Evolutionary conservation across 2,888 invertebrate species (phyloP), one percentile per base, ranked within the genome.

Genomic region (Orchestes rusci): DNA sequence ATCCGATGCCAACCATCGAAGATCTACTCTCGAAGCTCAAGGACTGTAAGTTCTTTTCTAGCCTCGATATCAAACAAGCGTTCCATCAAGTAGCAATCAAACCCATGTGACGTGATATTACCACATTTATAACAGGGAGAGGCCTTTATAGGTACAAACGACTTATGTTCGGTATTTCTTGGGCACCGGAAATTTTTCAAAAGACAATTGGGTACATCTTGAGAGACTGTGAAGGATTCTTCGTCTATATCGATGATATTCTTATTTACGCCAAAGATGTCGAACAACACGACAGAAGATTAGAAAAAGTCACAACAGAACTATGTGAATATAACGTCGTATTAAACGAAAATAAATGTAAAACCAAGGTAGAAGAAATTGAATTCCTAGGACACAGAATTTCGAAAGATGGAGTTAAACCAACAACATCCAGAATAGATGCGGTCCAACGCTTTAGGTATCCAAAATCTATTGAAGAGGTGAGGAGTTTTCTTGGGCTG

Each of bases 1-100:
- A n/a, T n/a, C n/a, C n/a, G n/a, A n/a, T n/a, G n/a, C 40, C 40
- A 1, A 45, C 40, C 12, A 35, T 45, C 3, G 45, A 45, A 8
- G 13, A 32, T n/a, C 34, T 45, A 19, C 29, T 45, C 28, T 33
- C 40, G 8, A 17, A 45, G 8, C 17, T 45, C 4, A 29, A 18
- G 16, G 30, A 45, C n/a, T 30, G 32, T 10, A 41, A 19, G 13
- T 8, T 40, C 13, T 45, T 45, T 16, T 41, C 40, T 7, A 33
- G 34, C 4, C 19, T 45, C 19, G 45, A 45, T 27, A 45, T 45
- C 16, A 35, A n/a, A n/a, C n/a, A n/a, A n/a, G n/a, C n/a, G n/a
- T n/a, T n/a, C n/a, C n/a, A n/a, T n/a, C n/a, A n/a, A 37, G 23
- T 23, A 23, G 12, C 12, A 13, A 31, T 31, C 12, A 31, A 31